These are phyloP conservation scores for Chelonoidis abingdonii DNA, from an alignment of 2,113 vertebrate genomes.

Conservation along the genomic window DNA sequence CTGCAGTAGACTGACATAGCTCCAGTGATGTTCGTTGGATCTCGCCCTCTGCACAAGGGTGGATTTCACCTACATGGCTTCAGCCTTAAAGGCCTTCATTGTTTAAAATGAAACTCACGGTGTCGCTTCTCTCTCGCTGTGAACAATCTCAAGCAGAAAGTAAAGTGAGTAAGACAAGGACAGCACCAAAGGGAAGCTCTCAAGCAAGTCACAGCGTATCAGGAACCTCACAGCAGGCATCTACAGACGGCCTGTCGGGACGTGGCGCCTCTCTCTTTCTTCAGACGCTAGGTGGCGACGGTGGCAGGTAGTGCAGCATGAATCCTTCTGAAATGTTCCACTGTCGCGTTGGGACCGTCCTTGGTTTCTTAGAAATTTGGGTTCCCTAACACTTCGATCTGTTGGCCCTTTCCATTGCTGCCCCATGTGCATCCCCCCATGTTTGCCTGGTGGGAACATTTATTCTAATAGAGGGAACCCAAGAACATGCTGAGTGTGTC, in stretches of 20 bases:
- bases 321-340: not conserved
- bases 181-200: not conserved
- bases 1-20: not conserved
- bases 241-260: rapidly evolving
- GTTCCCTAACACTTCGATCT: not conserved
- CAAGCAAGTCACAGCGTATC: not conserved
- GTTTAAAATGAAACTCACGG: not conserved
- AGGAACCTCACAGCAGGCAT: rapidly evolving
- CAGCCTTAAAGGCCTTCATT: not conserved
- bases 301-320: not conserved
- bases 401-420: not conserved
- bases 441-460: not conserved
- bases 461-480: not conserved
- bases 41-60: not conserved
- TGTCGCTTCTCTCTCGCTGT: not conserved
- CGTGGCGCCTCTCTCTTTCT: not conserved
- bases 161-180: not conserved
- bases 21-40: not conserved
- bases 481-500: not conserved
- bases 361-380: not conserved
- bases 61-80: not conserved
- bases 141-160: not conserved
- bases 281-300: rapidly evolving
- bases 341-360: not conserved
- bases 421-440: too few relatives aligned